Evolutionary conservation across 2,888 invertebrate genomes (phyloP), one percentile per base, ranked within the genome.

Genomic region (Rotaria sp.): DNA sequence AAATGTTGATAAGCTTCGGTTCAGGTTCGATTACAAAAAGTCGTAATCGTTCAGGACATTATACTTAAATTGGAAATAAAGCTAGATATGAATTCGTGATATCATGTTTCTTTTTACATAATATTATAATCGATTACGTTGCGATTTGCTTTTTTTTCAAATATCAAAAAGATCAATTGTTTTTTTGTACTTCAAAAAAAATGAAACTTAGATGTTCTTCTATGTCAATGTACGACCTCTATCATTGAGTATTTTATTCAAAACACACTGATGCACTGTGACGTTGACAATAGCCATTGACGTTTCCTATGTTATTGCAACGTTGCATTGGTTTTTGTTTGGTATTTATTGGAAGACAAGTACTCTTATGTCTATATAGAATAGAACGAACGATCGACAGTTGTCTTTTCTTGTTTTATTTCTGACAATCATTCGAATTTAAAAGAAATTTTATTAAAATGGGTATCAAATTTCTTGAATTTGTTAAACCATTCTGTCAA

Each of bases 401-500:
- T 57, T 57, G 57, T 4, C 7, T 57, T 57, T 57, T 57, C 57
- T 57, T 57, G 26, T n/a, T 57, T n/a, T 57, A 26, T 57, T 57
- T 57, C n/a, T 7, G 26, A 57, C 57, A 57, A 26, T n/a, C n/a
- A 26, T 57, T 57, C 26, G 57, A 57, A 57, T n/a, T n/a, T n/a
- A n/a, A n/a, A n/a, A n/a, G n/a, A n/a, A n/a, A n/a, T n/a, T n/a
- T n/a, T n/a, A n/a, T n/a, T n/a, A n/a, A n/a, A 30, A 84, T 86
- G 57, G 45, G 15, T 93, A 92, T 99, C 90, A 99, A 99, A 94
- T 99, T 99, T 93, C 94, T 99, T 91, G 99, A 99, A 93, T 97
- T 99, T 92, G 97, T 99, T 92, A 97, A 97, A 93, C 99, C 99
- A 88, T 99, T 99, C 93, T 99, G 99, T 94, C 97, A 97, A 93